Conservation (phyloP, 2,113 vertebrate species). For the Balaenoptera acutorostrata region DNA sequence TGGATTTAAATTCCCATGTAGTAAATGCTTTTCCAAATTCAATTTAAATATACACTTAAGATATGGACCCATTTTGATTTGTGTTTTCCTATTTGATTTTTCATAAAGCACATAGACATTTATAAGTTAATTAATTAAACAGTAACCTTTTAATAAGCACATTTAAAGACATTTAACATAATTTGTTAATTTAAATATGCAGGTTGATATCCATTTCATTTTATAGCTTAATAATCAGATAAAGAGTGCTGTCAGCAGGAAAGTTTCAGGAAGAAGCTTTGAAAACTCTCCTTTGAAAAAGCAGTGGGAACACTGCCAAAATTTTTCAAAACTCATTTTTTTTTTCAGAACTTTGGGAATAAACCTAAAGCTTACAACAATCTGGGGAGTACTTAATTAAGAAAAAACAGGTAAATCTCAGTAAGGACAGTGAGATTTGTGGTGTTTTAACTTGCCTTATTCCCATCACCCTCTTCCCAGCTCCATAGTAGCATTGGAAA, state of each 20-base stretch:
- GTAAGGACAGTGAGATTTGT: neutral
- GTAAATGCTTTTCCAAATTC: conserved; percentile 30
- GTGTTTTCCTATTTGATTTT: neutral
- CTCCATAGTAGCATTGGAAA: neutral
- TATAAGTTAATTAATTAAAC: neutral
- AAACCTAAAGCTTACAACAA: neutral
- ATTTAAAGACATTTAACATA: neutral
- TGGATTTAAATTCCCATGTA: conserved; percentile 10
- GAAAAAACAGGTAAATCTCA: neutral
- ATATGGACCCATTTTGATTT: neutral
- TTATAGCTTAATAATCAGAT: neutral
- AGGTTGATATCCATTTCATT: neutral
- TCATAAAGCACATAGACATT: neutral
- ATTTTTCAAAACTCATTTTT: neutral
- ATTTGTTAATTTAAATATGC: neutral
- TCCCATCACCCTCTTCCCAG: neutral
- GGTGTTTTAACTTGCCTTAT: neutral
- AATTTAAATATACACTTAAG: neutral
- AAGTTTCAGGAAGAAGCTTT: neutral
- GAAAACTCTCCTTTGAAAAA: neutral
- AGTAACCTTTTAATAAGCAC: neutral
- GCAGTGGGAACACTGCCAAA: neutral
- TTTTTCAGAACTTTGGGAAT: neutral
- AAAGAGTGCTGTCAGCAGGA: neutral
- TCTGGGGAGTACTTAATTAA: neutral